These are phyloP conservation scores for Apodemus sylvaticus DNA, from an alignment of 2,113 vertebrate genomes.

Conservation along the genomic window DNA sequence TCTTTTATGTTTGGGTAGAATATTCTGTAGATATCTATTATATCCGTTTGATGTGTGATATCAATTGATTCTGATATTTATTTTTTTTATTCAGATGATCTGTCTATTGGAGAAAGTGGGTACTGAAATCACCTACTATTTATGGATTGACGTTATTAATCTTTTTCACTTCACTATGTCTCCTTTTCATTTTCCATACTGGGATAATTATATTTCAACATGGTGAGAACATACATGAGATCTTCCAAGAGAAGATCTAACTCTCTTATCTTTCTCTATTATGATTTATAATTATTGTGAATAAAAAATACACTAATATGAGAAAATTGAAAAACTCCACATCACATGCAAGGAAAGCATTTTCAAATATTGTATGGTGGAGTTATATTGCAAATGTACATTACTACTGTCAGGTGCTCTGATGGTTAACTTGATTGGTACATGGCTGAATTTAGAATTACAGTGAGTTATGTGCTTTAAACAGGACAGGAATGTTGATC, in stretches of 20 bases:
- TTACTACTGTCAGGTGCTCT: not conserved
- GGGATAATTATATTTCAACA: not conserved
- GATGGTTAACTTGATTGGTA: not conserved
- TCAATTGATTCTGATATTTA: not conserved
- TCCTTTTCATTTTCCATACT: not conserved
- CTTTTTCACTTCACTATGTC: not conserved
- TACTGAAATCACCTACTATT: not conserved
- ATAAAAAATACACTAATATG: constrained; percentile 20
- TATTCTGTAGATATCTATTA: not conserved
- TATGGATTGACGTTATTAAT: not conserved
- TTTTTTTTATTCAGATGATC: not conserved
- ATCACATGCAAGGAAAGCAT: not conserved
- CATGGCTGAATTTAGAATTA: not conserved
- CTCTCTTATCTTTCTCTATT: not conserved
- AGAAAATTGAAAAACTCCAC: not conserved
- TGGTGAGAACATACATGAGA: not conserved
- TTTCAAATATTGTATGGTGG: not conserved
- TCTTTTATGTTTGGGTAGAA: not conserved
- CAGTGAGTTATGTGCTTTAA: constrained; percentile 35
- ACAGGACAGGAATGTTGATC: constrained; percentile 42
- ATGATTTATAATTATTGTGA: not conserved
- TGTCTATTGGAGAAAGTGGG: not conserved
- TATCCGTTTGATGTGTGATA: not conserved
- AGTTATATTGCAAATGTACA: not conserved
- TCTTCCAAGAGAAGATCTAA: not conserved